phyloP scores from a whole-genome alignment of 2,888 invertebrate genomes.

The Timema podura region DNA sequence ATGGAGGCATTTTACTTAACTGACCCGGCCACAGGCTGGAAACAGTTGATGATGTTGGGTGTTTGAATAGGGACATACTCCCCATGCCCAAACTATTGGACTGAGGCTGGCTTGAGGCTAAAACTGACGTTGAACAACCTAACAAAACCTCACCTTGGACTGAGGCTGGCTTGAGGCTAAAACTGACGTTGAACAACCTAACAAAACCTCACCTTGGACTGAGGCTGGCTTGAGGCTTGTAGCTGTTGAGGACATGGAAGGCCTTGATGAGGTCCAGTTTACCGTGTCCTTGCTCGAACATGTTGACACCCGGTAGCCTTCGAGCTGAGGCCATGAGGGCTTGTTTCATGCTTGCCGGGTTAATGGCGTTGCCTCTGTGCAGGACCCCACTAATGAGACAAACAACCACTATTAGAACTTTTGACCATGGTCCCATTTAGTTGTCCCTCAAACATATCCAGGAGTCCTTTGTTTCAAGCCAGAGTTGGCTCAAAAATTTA shows the following conservation, averaged over 20 bases:
- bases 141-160: conserved; percentile 41
- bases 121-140: neutral
- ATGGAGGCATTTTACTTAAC: too few relatives aligned
- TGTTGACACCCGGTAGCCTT: conserved; percentile 78
- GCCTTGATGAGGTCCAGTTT: conserved; percentile 87
- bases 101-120: too few relatives aligned
- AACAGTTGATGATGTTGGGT: too few relatives aligned
- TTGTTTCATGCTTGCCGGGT: conserved; percentile 94
- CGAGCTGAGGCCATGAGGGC: conserved; percentile 88
- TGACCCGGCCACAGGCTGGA: too few relatives aligned
- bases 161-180: conserved; percentile 25
- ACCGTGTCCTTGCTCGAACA: conserved; percentile 98
- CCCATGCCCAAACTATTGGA: too few relatives aligned
- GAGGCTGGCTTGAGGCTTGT: conserved; percentile 60
- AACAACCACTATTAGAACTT: neutral
- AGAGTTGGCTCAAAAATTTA: too few relatives aligned
- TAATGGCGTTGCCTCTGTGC: conserved; percentile 57
- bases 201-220: conserved; percentile 42
- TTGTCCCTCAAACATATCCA: too few relatives aligned
- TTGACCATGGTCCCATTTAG: too few relatives aligned
- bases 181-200: neutral
- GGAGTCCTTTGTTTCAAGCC: too few relatives aligned
- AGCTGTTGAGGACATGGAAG: conserved; percentile 62
- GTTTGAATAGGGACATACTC: too few relatives aligned
- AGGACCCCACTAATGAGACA: conserved; percentile 45